A percentile compares a stretch with the other conserved stretches of the same genome.
Conservation (phyloP, 2,113 vertebrate genomes). For the Carollia perspicillata region DNA sequence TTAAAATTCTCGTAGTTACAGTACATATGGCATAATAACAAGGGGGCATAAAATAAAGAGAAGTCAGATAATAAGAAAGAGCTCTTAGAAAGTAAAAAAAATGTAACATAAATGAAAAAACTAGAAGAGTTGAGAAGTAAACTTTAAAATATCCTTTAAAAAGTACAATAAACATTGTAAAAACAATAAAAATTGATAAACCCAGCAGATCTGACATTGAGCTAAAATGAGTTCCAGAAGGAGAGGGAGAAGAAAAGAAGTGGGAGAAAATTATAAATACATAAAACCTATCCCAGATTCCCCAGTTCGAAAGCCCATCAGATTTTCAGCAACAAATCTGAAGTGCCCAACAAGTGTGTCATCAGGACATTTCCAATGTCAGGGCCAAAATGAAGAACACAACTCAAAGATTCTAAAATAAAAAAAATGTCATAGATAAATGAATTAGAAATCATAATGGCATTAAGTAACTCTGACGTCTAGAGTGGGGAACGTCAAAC, state of each 20-base stretch:
- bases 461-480: neutral
- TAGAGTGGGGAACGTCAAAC: neutral
- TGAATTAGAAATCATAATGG: neutral
- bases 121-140: neutral
- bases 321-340: neutral
- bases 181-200: neutral
- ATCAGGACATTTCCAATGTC: neutral
- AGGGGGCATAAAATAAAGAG: neutral
- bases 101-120: neutral
- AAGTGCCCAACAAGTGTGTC: neutral
- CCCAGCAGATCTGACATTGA: neutral
- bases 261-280: neutral
- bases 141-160: neutral
- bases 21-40: neutral
- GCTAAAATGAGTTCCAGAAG: neutral
- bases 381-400: neutral
- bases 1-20: neutral
- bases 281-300: neutral
- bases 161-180: neutral
- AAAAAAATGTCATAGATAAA: neutral
- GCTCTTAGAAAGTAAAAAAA: neutral
- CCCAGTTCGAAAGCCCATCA: neutral
- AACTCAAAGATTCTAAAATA: neutral
- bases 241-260: neutral
- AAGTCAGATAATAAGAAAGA: neutral